Evolutionary conservation across 2,888 invertebrate species (phyloP).

Genomic region (Chalcosyrphus nemorum): DNA sequence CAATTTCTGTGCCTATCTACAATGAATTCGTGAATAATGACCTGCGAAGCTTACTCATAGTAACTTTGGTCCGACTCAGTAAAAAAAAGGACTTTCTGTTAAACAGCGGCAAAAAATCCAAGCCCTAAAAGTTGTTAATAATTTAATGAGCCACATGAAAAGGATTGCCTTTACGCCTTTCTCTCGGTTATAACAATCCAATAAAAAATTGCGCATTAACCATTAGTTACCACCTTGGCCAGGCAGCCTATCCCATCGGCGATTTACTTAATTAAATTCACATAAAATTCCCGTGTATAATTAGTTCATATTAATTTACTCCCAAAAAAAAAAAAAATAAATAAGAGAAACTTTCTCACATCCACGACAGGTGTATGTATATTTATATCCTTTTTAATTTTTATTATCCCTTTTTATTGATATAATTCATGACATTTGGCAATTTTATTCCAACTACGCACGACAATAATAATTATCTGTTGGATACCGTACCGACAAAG

Average conservation of each 20-base stretch:
- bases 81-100: too few species aligned
- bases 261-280: constrained; percentile 53
- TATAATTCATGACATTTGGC: constrained; percentile 8
- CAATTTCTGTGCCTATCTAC: too few species aligned
- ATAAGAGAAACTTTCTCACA: not conserved
- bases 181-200: not conserved
- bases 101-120: too few species aligned
- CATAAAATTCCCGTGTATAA: constrained; percentile 42
- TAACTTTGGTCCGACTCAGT: too few species aligned
- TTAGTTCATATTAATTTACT: constrained; percentile 20
- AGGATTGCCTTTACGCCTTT: constrained; percentile 7
- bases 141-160: not conserved
- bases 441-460: not conserved
- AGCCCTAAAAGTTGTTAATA: not conserved
- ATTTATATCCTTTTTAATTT: not conserved
- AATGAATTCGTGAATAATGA: too few species aligned
- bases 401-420: constrained; percentile 6
- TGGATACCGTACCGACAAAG: not conserved
- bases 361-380: constrained; percentile 8
- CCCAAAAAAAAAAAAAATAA: too few species aligned
- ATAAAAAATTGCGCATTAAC: not conserved
- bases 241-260: constrained; percentile 27
- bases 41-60: too few species aligned
- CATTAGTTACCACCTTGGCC: constrained; percentile 19
- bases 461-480: constrained; percentile 15